Evolutionary conservation across 2,888 invertebrate species (phyloP).

Genomic region (Gastracanthus pulcherrimus): DNA sequence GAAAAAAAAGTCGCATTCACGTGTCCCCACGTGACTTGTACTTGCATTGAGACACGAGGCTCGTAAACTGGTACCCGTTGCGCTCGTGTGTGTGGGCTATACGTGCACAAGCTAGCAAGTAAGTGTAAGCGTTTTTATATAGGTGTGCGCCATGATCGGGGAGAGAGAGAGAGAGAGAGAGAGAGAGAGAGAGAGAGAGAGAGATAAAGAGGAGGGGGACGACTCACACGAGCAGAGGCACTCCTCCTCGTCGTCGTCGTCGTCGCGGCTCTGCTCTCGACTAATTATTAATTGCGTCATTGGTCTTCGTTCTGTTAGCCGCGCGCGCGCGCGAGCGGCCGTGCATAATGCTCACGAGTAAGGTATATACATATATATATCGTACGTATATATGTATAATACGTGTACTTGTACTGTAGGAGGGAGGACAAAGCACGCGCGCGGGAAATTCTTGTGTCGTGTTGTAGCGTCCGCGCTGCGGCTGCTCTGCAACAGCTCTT

Average conservation of each 20-base stretch:
- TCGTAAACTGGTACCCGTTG: slow-evolving; percentile 5
- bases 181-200: no score
- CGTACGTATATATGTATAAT: not conserved
- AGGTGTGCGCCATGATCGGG: not conserved
- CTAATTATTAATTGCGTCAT: slow-evolving; percentile 54
- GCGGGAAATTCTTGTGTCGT: slow-evolving; percentile 34
- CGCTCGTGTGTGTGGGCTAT: not conserved
- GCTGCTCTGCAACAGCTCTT: no score
- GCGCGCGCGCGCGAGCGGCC: no score
- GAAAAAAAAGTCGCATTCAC: not conserved
- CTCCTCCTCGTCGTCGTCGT: not conserved
- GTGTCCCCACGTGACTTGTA: slow-evolving; percentile 21
- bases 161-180: no score
- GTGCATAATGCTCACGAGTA: slow-evolving; percentile 5
- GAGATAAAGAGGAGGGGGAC: slow-evolving; percentile 1
- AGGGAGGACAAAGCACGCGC: not conserved
- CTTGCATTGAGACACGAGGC: slow-evolving; percentile 26
- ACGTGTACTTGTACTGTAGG: no score
- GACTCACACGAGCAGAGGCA: not conserved
- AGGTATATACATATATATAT: no score
- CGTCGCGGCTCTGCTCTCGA: slow-evolving; percentile 18
- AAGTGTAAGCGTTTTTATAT: not conserved
- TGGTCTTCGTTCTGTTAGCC: slow-evolving; percentile 20
- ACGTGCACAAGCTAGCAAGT: not conserved
- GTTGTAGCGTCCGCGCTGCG: not conserved